A percentile compares a stretch with the other conserved stretches of the same genome.
Evolutionary conservation across 2,888 invertebrate species (phyloP).

Genomic region (Lottia scabra): DNA sequence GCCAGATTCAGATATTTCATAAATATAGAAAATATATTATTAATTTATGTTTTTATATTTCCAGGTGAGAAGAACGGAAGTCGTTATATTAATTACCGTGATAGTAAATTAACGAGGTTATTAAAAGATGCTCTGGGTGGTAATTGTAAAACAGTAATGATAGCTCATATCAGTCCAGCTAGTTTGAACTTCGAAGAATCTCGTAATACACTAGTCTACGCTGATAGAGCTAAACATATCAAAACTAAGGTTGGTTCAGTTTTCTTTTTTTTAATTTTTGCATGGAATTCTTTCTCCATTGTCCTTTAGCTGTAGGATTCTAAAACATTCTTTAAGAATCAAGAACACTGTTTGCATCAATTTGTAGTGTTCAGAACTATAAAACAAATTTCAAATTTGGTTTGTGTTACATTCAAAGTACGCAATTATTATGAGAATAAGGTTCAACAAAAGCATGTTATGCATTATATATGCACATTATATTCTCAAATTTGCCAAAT

Average conservation of each 20-base stretch:
- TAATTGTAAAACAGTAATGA: slow-evolving; percentile 96
- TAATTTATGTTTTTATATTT: too few relatives aligned
- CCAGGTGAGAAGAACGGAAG: slow-evolving; percentile 69
- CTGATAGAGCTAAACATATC: slow-evolving; percentile 92
- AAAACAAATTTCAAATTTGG: too few relatives aligned
- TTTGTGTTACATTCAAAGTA: too few relatives aligned
- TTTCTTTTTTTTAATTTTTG: not conserved
- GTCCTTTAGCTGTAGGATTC: not conserved
- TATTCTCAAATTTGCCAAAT: too few relatives aligned
- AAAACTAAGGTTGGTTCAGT: slow-evolving; percentile 82
- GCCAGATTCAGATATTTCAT: too few relatives aligned
- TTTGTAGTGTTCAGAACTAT: too few relatives aligned
- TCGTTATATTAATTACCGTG: slow-evolving; percentile 91
- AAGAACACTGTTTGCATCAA: too few relatives aligned
- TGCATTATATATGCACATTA: too few relatives aligned
- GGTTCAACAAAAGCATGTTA: too few relatives aligned
- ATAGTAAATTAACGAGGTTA: slow-evolving; percentile 92
- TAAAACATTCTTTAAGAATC: too few relatives aligned
- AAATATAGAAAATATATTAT: not conserved
- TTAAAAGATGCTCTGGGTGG: slow-evolving; percentile 77
- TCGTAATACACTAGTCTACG: slow-evolving; percentile 92
- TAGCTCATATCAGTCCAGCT: slow-evolving; percentile 93
- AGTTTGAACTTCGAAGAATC: slow-evolving; percentile 88
- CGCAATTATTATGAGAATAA: too few relatives aligned
- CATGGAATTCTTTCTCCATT: not conserved